Percentiles rank a stretch among this genome's conserved stretches.
Evolutionary conservation across 2,113 vertebrate genomes (phyloP).

Genomic region (Sapajus apella): DNA sequence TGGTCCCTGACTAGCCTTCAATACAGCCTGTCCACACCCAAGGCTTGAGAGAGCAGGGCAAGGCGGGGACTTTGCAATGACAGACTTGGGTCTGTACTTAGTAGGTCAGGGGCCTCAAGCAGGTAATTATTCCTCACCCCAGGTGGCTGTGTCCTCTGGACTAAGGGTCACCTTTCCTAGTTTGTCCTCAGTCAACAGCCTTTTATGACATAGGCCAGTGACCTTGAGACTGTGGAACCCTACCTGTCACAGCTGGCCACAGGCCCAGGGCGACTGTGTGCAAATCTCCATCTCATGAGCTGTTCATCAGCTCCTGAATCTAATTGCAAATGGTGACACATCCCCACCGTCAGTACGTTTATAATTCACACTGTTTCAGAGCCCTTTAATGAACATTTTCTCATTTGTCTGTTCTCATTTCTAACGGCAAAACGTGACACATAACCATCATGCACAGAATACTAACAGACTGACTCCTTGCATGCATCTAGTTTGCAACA

Average conservation of each 20-base stretch:
- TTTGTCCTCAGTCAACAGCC: background rate
- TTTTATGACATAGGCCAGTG: background rate
- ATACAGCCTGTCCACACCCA: background rate
- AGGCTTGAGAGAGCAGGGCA: background rate
- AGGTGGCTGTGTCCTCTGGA: background rate
- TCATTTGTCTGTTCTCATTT: conserved; percentile 12
- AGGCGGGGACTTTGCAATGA: background rate
- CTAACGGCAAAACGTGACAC: background rate
- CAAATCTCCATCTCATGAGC: background rate
- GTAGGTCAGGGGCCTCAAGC: background rate
- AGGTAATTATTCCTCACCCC: background rate
- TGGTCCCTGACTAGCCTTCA: background rate
- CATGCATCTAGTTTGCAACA: background rate
- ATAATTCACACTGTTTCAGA: background rate
- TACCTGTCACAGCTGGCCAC: background rate
- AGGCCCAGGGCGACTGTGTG: background rate
- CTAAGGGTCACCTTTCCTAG: background rate
- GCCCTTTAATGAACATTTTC: background rate
- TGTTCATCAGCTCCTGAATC: background rate
- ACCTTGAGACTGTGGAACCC: background rate
- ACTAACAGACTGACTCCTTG: background rate
- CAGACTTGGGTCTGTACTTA: background rate
- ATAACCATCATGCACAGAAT: background rate
- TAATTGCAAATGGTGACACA: background rate
- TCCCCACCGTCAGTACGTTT: background rate